Evolutionary conservation across 2,113 vertebrate genomes (phyloP).

Genomic region (Recurvirostra avosetta): DNA sequence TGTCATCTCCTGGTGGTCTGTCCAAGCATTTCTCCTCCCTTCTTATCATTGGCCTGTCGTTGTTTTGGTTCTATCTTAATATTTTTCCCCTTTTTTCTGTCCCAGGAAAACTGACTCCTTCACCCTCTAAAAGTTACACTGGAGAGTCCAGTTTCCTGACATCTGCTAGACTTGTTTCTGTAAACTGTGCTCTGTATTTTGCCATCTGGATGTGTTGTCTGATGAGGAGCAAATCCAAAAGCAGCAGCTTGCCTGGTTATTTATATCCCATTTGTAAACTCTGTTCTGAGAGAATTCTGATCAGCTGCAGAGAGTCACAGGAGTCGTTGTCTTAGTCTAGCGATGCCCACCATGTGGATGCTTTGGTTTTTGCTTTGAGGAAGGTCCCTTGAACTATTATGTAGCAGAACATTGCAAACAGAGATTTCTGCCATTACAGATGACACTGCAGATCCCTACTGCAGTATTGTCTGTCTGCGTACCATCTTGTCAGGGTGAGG

Average conservation of each 20-base stretch:
- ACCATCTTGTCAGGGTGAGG: not conserved
- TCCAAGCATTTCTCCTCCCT: not conserved
- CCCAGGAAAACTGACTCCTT: not conserved
- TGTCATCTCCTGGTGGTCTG: not conserved
- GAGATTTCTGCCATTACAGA: not conserved
- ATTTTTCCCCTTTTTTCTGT: not conserved
- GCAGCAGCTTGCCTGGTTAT: constrained; percentile 7
- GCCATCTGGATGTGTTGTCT: constrained; percentile 36
- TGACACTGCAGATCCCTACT: not conserved
- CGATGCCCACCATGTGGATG: not conserved
- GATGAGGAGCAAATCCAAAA: constrained; percentile 34
- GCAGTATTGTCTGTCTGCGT: not conserved
- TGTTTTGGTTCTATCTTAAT: not conserved
- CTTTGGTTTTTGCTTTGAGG: not conserved
- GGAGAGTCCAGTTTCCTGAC: constrained; percentile 5
- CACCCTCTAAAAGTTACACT: not conserved
- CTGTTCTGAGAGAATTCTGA: not conserved
- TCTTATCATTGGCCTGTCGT: not conserved
- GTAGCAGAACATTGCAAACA: not conserved
- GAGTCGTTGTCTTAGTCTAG: not conserved
- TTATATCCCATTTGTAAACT: not conserved
- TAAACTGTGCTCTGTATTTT: constrained; percentile 25
- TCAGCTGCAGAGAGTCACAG: not conserved
- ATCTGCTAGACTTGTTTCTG: constrained; percentile 26
- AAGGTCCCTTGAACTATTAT: not conserved